Evolutionary conservation across 2,797 vertebrate species (phyloP).

Genomic region (Heteromormyrus szaboi): DNA sequence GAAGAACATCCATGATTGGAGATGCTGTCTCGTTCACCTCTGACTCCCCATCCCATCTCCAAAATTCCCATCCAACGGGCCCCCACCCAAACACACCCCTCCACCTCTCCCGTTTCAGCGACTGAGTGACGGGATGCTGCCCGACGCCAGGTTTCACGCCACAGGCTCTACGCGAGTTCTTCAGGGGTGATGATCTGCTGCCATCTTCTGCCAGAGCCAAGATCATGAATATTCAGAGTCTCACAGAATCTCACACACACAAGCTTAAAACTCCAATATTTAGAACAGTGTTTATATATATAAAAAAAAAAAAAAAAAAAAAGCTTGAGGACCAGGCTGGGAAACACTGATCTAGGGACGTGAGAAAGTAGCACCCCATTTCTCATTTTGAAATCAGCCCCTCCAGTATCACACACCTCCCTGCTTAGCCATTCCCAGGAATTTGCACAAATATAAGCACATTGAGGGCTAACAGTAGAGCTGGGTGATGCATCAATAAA

Average conservation of each 20-base stretch:
- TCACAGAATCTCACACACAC: not conserved
- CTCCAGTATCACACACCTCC: not conserved
- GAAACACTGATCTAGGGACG: not conserved
- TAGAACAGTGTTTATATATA: not conserved
- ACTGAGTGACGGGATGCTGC: not conserved
- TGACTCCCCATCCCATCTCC: not conserved
- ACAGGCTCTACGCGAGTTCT: not conserved
- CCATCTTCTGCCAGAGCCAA: not conserved
- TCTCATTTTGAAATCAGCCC: not conserved
- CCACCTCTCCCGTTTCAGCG: not conserved
- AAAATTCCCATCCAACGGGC: not conserved
- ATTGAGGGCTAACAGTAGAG: not conserved
- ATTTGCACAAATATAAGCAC: not conserved
- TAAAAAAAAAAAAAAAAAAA: too few relatives aligned
- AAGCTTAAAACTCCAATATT: not conserved
- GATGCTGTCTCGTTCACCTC: not conserved
- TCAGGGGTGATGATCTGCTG: not conserved
- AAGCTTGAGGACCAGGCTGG: not conserved
- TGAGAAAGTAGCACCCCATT: not conserved
- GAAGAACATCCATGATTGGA: not conserved
- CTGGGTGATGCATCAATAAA: not conserved
- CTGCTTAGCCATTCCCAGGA: not conserved
- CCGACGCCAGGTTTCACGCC: not conserved
- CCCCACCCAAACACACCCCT: not conserved
- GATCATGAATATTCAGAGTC: not conserved